Evolutionary conservation across 2,113 vertebrate species (phyloP), one percentile per base, ranked within the genome.

Genomic region (Sterrhoptilus dennistouni): DNA sequence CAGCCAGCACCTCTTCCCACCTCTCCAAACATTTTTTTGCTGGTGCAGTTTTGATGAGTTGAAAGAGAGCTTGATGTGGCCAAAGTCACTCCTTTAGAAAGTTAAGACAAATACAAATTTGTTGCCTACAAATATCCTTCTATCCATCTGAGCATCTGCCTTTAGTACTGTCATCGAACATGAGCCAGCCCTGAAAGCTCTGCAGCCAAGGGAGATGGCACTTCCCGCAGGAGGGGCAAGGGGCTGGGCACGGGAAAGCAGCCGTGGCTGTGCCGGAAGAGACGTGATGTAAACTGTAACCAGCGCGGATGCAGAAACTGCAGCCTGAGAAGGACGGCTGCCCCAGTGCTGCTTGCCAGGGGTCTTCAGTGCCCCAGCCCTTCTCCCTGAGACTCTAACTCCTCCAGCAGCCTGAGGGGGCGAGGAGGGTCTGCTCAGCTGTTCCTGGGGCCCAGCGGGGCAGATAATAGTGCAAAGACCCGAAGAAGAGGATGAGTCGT

Each of bases 391-490:
- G 53, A 65, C 5, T 2, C 21, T 1, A 11, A 33, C 4, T 8
- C 12, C n/a, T 56, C 45, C 49, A 72, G 53, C 38, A 71, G 38
- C 53, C 20, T 56, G 31, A 33, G 10, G 59, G 28, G 33, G 21
- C 42, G 31, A 25, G 53, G 25, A 63, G 1, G 8, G 2, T 3
- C 38, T 82, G 47, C 15, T 20, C 36, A 25, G 29, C 31, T 14
- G 22, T 7, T 47, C 14, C 61, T 42, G 27, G 25, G n/a, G 14
- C 14, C 44, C 31, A 18, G 38, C 0, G 0, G 8, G 40, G n/a
- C 53, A 78, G 38, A 14, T 68, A 27, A 59, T 9, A 56, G 25
- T 11, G 52, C 45, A 23, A 65, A 80, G 31, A 52, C 49, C 11
- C 7, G 5, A 85, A 59, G 75, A 75, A 74, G 25, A 76, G 14